These are phyloP conservation scores for Pedicia rivosa DNA, from an alignment of 2,888 invertebrate genomes.

Conservation along the genomic window DNA sequence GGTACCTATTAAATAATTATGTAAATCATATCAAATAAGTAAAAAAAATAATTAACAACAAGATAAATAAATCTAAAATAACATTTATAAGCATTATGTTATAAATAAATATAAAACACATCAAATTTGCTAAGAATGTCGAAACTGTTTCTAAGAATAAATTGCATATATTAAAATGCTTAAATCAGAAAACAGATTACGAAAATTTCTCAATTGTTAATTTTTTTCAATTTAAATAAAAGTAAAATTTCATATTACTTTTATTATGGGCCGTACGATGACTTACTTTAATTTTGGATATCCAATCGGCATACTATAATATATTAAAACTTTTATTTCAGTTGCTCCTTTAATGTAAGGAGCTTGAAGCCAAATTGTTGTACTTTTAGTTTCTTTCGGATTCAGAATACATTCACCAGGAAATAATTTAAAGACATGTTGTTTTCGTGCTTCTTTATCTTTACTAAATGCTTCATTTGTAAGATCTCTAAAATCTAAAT, in stretches of 20 bases:
- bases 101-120: too few species aligned
- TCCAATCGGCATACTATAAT: conserved; percentile 40
- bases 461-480: conserved; percentile 28
- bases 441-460: conserved; percentile 28
- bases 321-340: conserved; percentile 51
- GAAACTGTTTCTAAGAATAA: too few species aligned
- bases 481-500: conserved; percentile 22
- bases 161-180: neutral
- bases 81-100: conserved; percentile 8
- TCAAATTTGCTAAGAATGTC: too few species aligned
- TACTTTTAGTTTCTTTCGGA: conserved; percentile 23
- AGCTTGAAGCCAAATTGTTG: conserved; percentile 49
- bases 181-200: neutral
- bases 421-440: conserved; percentile 25
- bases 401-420: conserved; percentile 17
- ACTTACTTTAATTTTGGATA: conserved; percentile 26
- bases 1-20: conserved; percentile 30
- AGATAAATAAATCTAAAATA: conserved; percentile 4
- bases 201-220: too few species aligned
- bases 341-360: conserved; percentile 46
- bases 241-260: too few species aligned
- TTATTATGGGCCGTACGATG: neutral
- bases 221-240: too few species aligned
- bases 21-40: conserved; percentile 3
- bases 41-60: too few species aligned